Evolutionary conservation across 2,113 vertebrate species (phyloP), one percentile per base, ranked within the genome.

Genomic region (Microcebus jonahi): DNA sequence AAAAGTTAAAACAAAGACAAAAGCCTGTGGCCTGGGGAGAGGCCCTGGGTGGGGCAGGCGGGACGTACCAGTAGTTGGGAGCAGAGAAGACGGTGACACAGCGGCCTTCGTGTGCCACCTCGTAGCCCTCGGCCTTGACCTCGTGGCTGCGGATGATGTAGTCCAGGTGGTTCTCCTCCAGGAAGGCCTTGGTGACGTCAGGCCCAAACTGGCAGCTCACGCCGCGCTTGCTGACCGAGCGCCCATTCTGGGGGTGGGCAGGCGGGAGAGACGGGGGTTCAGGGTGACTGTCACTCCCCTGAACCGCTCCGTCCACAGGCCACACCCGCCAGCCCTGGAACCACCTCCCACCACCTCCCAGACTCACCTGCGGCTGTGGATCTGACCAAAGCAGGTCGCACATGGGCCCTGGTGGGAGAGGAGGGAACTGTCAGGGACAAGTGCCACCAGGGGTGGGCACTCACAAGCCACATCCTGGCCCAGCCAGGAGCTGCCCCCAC

Each of bases 171-270:
- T 99, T 99, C 96, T 99, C 99, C 15, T 99, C 99, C 97, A 99
- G 98, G 98, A 99, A 99, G 91, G 98, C 98, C 88, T 99, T 98
- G 1, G 99, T 99, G 95, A 99, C 99, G 0, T 99, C 99, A 0
- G 99, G 99, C 0, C 99, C 99, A 0, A 99, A 99, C 98, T 99
- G 99, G 97, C 99, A 99, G 97, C 99, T 99, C 95, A 99, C 99
- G 0, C 99, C 99, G 0, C 99, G 98, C 95, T 99, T 99, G 97
- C 99, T 99, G 98, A 99, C 81, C 0, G 99, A 99, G 36, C 99
- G 98, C 1, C 99, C 99, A 0, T 98, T 99, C 99, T 99, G 87
- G 31, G 9, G 63, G 45, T 80, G 53, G 50, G 21, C 12, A 6
- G 18, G 63, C 11, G 48, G 2, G 63, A 50, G 10, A 70, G 10